Evolutionary conservation across 2,113 vertebrate species (phyloP).

Genomic region (Porphyrio hochstetteri): DNA sequence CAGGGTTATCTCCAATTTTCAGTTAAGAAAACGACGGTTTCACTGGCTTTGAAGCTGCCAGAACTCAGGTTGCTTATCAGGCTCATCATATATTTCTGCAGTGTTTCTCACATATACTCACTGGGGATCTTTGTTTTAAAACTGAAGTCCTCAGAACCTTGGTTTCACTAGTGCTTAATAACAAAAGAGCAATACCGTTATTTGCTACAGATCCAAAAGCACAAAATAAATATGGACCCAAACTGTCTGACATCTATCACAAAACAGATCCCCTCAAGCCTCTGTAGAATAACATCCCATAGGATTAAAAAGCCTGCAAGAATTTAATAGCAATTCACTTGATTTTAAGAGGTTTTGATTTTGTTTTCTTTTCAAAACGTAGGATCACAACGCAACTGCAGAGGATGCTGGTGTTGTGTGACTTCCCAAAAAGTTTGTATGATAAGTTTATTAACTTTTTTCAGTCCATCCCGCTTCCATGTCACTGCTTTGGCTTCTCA

Average conservation of each 20-base stretch:
- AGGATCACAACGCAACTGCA: conserved; percentile 77
- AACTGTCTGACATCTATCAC: neutral
- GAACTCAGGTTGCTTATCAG: neutral
- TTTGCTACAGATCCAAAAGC: neutral
- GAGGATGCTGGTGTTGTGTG: conserved; percentile 75
- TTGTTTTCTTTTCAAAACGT: neutral
- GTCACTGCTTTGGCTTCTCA: conserved; percentile 64
- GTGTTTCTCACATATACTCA: neutral
- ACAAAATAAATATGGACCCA: neutral
- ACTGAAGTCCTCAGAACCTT: neutral
- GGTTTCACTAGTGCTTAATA: neutral
- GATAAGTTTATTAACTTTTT: conserved; percentile 78
- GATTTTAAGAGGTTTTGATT: neutral
- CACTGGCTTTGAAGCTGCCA: neutral
- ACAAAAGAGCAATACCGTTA: accelerated
- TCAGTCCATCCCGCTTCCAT: conserved; percentile 66
- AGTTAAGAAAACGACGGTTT: neutral
- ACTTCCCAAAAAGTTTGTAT: conserved; percentile 70
- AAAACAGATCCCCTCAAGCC: neutral
- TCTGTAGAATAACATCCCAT: neutral
- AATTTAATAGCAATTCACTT: neutral
- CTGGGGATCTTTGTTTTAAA: neutral
- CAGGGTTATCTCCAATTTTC: neutral
- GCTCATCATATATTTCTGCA: neutral
- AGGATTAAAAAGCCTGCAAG: neutral